Evolutionary conservation across 1,140 invertebrate species (phyloP).

Genomic region (Drosophila watanabei): DNA sequence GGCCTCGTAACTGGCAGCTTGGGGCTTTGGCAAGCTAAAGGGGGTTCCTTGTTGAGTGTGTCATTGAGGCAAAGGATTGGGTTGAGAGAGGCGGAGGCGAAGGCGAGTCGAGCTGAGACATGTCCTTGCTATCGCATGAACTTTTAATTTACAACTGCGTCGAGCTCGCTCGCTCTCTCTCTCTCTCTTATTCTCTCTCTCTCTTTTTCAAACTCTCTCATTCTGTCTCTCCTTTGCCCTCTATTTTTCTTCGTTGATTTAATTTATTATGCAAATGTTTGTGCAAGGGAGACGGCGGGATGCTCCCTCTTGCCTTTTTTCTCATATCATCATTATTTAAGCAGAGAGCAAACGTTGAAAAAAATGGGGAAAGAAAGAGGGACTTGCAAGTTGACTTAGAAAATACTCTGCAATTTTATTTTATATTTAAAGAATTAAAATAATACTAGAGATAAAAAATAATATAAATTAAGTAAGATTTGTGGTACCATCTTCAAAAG

Average conservation of each 20-base stretch:
- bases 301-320: slow-evolving; percentile 32
- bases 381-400: not conserved
- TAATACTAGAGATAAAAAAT: not conserved
- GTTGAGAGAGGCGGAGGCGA: slow-evolving; percentile 19
- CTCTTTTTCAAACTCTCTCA: not conserved
- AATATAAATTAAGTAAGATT: not conserved
- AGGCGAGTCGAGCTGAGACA: slow-evolving; percentile 9
- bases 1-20: slow-evolving; percentile 30
- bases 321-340: slow-evolving; percentile 60
- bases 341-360: slow-evolving; percentile 15
- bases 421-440: not conserved
- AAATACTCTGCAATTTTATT: not conserved
- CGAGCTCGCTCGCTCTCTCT: slow-evolving; percentile 16
- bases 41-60: slow-evolving; percentile 31
- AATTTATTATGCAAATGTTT: slow-evolving; percentile 75
- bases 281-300: slow-evolving; percentile 22
- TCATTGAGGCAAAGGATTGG: slow-evolving; percentile 43
- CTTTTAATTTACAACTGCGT: slow-evolving; percentile 75
- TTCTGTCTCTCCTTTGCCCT: slow-evolving; percentile 4
- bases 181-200: not conserved
- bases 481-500: no score
- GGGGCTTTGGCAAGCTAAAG: not conserved
- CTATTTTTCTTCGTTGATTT: slow-evolving; percentile 57
- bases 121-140: slow-evolving; percentile 68
- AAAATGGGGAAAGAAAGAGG: not conserved